phyloP scores from a whole-genome alignment of 2,888 invertebrate genomes.

The Tipula lateralis region DNA sequence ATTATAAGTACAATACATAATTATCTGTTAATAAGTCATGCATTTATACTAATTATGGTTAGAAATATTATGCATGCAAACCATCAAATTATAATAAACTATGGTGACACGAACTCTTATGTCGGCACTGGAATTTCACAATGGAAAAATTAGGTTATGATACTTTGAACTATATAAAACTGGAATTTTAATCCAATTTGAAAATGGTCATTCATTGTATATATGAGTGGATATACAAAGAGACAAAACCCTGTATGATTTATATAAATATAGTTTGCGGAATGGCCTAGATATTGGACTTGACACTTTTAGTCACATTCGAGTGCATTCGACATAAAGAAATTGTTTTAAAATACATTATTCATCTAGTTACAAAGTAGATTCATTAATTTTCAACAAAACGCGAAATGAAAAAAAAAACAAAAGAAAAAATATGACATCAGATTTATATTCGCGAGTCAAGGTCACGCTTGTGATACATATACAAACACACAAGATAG shows the following conservation, averaged over 20 bases:
- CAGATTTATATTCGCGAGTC: neutral
- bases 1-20: neutral
- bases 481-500: neutral
- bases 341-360: neutral
- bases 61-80: neutral
- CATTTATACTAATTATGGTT: neutral
- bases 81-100: neutral
- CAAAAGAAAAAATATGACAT: neutral
- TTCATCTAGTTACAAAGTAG: neutral
- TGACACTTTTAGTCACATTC: neutral
- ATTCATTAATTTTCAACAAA: neutral
- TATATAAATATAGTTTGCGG: neutral
- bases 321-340: neutral
- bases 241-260: neutral
- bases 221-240: neutral
- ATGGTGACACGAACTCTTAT: neutral
- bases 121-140: neutral
- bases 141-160: neutral
- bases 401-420: neutral
- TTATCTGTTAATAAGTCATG: neutral
- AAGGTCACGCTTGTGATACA: neutral
- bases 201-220: too few species aligned
- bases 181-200: too few species aligned
- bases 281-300: neutral
- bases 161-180: too few species aligned